A percentile compares a stretch with the other conserved stretches of the same genome.
Conservation (phyloP, 2,888 invertebrate genomes). For the Dendrolimus houi region DNA sequence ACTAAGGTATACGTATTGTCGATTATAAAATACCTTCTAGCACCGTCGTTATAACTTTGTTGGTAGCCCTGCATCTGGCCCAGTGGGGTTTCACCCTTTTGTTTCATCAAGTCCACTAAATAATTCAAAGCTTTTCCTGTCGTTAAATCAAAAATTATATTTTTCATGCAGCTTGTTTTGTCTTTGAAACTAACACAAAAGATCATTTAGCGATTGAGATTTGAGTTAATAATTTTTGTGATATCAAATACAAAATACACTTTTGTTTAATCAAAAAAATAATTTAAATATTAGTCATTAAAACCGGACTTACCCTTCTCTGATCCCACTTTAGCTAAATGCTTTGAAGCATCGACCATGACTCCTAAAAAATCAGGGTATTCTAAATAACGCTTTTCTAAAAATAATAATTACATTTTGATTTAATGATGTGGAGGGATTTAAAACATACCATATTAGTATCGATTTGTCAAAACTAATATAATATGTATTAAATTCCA, state of each 20-base stretch:
- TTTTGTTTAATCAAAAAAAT: background rate
- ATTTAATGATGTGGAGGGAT: too few relatives aligned
- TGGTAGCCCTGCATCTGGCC: slow-evolving; percentile 42
- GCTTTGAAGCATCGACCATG: slow-evolving; percentile 36
- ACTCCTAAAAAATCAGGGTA: slow-evolving; percentile 24
- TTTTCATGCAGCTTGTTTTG: too few relatives aligned
- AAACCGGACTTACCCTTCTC: slow-evolving; percentile 33
- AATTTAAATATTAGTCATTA: background rate
- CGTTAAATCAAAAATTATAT: background rate
- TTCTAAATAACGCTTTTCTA: too few relatives aligned
- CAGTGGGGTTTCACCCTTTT: slow-evolving; percentile 33
- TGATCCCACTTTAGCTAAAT: slow-evolving; percentile 40
- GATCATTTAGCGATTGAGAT: too few relatives aligned
- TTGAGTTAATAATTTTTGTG: too few relatives aligned
- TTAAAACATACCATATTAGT: too few relatives aligned
- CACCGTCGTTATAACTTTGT: slow-evolving; percentile 40
- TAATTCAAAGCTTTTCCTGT: slow-evolving; percentile 42
- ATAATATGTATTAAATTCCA: too few relatives aligned
- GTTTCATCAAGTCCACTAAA: slow-evolving; percentile 38
- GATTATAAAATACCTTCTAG: slow-evolving; percentile 25
- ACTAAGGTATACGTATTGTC: too few relatives aligned
- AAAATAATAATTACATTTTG: too few relatives aligned
- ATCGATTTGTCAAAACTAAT: too few relatives aligned
- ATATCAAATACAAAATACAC: background rate
- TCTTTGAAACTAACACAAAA: too few relatives aligned